Conservation (phyloP, 2,888 invertebrate genomes). For the Hirtodrosophila confusa region DNA sequence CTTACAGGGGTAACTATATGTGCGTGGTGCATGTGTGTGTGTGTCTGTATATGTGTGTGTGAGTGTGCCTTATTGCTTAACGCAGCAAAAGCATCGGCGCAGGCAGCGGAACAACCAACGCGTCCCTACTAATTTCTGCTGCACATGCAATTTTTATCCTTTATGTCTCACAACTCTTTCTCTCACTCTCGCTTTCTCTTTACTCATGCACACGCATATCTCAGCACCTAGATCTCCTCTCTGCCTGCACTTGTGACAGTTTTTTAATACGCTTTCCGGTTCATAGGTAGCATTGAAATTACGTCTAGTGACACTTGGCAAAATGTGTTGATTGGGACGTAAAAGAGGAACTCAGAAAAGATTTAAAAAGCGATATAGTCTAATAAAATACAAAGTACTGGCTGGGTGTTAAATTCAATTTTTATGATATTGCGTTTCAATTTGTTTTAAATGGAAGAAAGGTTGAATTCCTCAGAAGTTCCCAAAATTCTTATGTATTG, state of each 20-base stretch:
- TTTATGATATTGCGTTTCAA: too few relatives aligned
- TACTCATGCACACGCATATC: constrained; percentile 21
- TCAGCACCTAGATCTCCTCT: constrained; percentile 29
- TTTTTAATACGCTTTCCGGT: constrained; percentile 71
- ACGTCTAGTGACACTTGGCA: constrained; percentile 7
- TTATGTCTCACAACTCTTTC: constrained; percentile 15
- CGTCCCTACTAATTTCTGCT: constrained; percentile 71
- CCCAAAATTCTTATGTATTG: too few relatives aligned
- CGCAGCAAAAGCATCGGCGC: constrained; percentile 70
- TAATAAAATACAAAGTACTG: too few relatives aligned
- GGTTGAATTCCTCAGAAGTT: too few relatives aligned
- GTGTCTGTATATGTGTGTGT: constrained; percentile 17
- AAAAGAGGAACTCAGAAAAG: neutral
- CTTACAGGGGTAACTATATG: constrained; percentile 11
- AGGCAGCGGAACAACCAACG: constrained; percentile 52
- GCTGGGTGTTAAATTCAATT: too few relatives aligned
- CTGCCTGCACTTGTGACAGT: constrained; percentile 58
- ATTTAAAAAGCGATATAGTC: neutral
- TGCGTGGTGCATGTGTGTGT: constrained; percentile 11
- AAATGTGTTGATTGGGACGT: constrained; percentile 21
- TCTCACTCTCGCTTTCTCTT: constrained; percentile 15
- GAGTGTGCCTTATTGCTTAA: constrained; percentile 67
- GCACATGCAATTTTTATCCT: constrained; percentile 69
- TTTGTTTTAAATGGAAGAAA: too few relatives aligned
- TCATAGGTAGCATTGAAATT: constrained; percentile 30